phyloP scores from a whole-genome alignment of 2,113 vertebrate genomes.

The Phalacrocorax brasilianus region DNA sequence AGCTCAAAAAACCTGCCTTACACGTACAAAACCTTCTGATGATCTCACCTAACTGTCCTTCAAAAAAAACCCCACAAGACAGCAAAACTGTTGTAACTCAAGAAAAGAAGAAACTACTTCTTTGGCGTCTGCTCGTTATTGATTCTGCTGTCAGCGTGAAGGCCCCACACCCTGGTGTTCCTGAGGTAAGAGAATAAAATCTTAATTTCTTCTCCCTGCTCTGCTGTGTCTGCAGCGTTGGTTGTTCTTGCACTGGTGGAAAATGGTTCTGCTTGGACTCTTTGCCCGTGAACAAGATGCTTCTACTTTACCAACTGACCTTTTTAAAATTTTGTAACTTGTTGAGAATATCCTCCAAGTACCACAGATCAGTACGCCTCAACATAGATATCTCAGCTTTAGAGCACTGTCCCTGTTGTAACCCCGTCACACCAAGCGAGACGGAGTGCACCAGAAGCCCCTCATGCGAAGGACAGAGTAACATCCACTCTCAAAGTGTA shows the following conservation, averaged over 20 bases:
- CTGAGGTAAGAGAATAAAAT: constrained; percentile 31
- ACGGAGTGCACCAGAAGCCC: background rate
- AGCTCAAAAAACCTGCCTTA: background rate
- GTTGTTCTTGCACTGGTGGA: background rate
- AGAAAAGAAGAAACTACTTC: background rate
- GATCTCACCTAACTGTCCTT: background rate
- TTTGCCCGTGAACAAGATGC: background rate
- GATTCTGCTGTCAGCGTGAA: background rate
- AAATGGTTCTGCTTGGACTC: background rate
- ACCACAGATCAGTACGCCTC: background rate
- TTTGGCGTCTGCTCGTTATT: background rate
- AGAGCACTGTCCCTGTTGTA: background rate
- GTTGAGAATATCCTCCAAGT: background rate
- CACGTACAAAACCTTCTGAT: background rate
- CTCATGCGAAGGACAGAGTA: background rate
- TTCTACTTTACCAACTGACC: background rate
- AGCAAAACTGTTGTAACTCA: background rate
- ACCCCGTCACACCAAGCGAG: background rate
- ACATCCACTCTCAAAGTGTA: background rate
- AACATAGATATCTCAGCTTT: background rate
- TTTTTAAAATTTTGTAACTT: background rate
- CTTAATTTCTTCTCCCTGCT: background rate
- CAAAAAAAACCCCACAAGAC: background rate
- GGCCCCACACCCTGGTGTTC: background rate
- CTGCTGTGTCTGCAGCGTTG: background rate